A percentile compares a stretch with the other conserved stretches of the same genome.
Conservation (phyloP, 2,888 invertebrate genomes). For the Monoplex corrugatus region DNA sequence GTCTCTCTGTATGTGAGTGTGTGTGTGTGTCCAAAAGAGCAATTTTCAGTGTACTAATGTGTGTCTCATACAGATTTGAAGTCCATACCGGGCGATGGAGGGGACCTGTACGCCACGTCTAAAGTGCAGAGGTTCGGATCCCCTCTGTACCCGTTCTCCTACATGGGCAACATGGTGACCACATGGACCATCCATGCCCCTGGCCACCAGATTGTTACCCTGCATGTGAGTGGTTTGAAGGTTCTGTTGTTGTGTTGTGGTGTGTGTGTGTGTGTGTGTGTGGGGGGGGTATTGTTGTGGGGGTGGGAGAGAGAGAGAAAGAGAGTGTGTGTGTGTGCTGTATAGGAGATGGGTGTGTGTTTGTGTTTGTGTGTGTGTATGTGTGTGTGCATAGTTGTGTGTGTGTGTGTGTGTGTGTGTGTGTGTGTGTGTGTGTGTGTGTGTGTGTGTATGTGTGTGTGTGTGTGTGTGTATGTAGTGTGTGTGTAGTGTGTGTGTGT, state of each 20-base stretch:
- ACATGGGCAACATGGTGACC: constrained; percentile 90
- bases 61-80: constrained; percentile 46
- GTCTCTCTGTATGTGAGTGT: too few species aligned
- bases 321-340: too few species aligned
- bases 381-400: too few species aligned
- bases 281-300: not conserved
- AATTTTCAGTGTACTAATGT: too few species aligned
- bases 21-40: too few species aligned
- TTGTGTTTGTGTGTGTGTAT: constrained; percentile 3
- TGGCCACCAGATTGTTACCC: constrained; percentile 93
- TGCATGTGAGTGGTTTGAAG: constrained; percentile 89
- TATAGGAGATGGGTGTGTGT: not conserved
- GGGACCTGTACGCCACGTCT: constrained; percentile 55
- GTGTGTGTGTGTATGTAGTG: too few species aligned
- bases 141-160: constrained; percentile 64
- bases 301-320: constrained; percentile 8
- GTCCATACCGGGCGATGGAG: constrained; percentile 57
- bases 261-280: too few species aligned
- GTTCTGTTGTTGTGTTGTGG: too few species aligned
- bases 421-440: too few species aligned
- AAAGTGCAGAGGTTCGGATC: constrained; percentile 57
- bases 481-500: too few species aligned
- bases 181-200: constrained; percentile 95
- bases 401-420: too few species aligned
- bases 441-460: too few species aligned